Conservation (phyloP, 2,888 invertebrate species). For the Lampropteryx suffumata region DNA sequence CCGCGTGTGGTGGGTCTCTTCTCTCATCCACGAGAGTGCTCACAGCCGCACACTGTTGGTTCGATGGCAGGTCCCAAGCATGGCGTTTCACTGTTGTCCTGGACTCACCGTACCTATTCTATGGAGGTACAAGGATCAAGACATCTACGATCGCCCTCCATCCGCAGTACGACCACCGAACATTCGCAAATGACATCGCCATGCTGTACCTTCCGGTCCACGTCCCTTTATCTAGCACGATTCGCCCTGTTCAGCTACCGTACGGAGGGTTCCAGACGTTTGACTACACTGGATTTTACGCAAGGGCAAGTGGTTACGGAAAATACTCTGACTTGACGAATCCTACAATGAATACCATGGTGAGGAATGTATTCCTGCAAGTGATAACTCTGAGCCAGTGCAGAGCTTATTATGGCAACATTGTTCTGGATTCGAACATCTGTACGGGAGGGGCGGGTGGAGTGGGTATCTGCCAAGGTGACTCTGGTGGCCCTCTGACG, state of each 20-base stretch:
- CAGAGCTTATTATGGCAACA: constrained; percentile 43
- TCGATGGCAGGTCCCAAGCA: constrained; percentile 58
- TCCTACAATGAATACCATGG: constrained; percentile 56
- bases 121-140: constrained; percentile 57
- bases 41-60: constrained; percentile 72
- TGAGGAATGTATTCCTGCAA: constrained; percentile 56
- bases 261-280: constrained; percentile 40
- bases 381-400: constrained; percentile 54
- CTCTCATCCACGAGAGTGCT: constrained; percentile 52
- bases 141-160: constrained; percentile 50
- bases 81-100: constrained; percentile 60
- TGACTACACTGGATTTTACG: constrained; percentile 49
- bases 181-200: constrained; percentile 66
- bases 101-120: constrained; percentile 59
- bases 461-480: constrained; percentile 67
- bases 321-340: constrained; percentile 55
- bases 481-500: constrained; percentile 65
- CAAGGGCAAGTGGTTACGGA: constrained; percentile 61
- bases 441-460: constrained; percentile 63
- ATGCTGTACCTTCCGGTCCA: constrained; percentile 53
- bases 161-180: constrained; percentile 49
- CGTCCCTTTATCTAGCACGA: constrained; percentile 44
- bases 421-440: constrained; percentile 58
- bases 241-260: constrained; percentile 55
- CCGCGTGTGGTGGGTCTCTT: constrained; percentile 66